Percentiles rank a stretch among this genome's conserved stretches.
Evolutionary conservation across 2,888 invertebrate genomes (phyloP).

Genomic region (Orthonevra nobilis): DNA sequence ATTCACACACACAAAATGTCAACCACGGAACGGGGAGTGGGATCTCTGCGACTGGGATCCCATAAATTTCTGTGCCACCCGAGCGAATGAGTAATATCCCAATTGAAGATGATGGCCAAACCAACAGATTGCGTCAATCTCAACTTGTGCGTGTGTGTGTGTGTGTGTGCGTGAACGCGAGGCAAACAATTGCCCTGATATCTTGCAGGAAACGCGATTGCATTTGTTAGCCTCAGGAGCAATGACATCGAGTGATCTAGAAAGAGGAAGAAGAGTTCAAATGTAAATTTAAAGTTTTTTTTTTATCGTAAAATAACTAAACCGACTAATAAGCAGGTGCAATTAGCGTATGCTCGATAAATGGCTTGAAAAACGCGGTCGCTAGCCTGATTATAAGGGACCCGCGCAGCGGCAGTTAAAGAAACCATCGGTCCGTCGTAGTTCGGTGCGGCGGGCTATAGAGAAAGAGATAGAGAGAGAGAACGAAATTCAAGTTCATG

Average conservation of each 20-base stretch:
- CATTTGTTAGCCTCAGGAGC: slow-evolving; percentile 5
- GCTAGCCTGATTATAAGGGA: no score
- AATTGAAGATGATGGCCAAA: background rate
- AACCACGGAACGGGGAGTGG: background rate
- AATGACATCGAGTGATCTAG: slow-evolving; percentile 36
- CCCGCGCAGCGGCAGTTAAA: no score
- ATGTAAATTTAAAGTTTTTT: background rate
- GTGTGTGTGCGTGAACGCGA: no score
- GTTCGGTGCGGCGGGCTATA: no score
- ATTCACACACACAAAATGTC: slow-evolving; percentile 25
- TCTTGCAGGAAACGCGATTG: slow-evolving; percentile 26
- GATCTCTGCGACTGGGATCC: slow-evolving; percentile 12
- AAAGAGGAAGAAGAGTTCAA: no score
- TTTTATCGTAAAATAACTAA: background rate
- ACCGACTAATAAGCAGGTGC: slow-evolving; percentile 21
- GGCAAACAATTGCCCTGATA: background rate
- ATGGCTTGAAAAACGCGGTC: background rate
- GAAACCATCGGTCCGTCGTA: no score
- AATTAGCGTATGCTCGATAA: slow-evolving; percentile 29
- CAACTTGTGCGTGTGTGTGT: no score
- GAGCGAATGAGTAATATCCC: slow-evolving; percentile 21
- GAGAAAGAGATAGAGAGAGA: no score
- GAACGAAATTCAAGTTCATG: slow-evolving; percentile 47
- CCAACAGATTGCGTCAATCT: slow-evolving; percentile 16
- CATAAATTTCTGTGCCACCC: slow-evolving; percentile 5